These are phyloP conservation scores for Hycleus cichorii DNA, from an alignment of 1,140 invertebrate genomes.

Conservation along the genomic window DNA sequence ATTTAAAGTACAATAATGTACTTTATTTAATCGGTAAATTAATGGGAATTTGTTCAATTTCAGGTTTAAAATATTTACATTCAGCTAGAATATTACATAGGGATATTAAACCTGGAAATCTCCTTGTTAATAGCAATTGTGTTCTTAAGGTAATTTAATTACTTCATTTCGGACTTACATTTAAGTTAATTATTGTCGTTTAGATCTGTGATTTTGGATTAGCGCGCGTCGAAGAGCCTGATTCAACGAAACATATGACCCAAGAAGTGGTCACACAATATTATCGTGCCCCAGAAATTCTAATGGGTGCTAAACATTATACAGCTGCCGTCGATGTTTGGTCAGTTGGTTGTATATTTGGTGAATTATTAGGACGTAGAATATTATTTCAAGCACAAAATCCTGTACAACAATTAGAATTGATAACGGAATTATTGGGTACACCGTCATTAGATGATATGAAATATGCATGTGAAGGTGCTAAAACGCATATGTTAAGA, in stretches of 20 bases:
- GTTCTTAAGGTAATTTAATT: slow-evolving; percentile 74
- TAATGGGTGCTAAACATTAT: slow-evolving; percentile 98
- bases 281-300: slow-evolving; percentile 95
- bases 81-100: slow-evolving; percentile 95
- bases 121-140: slow-evolving; percentile 97
- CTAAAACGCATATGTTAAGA: slow-evolving; percentile 85
- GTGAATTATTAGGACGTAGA: slow-evolving; percentile 86
- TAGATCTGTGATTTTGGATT: slow-evolving; percentile 95
- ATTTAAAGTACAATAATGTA: not conserved
- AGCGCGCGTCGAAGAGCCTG: slow-evolving; percentile 85
- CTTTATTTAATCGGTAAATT: not conserved
- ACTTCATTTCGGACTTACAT: not conserved
- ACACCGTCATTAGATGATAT: slow-evolving; percentile 95
- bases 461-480: slow-evolving; percentile 92
- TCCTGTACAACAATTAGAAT: slow-evolving; percentile 66
- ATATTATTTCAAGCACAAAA: slow-evolving; percentile 86
- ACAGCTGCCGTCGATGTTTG: slow-evolving; percentile 95
- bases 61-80: slow-evolving; percentile 96
- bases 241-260: slow-evolving; percentile 90
- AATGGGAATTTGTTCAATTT: slow-evolving; percentile 29
- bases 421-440: slow-evolving; percentile 94
- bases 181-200: slow-evolving; percentile 11
- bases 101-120: slow-evolving; percentile 98
- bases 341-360: slow-evolving; percentile 99
- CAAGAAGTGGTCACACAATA: slow-evolving; percentile 99